A percentile compares a stretch with the other conserved stretches of the same genome.
These are phyloP conservation scores for Plotosus lineatus DNA, from an alignment of 2,113 vertebrate genomes.

Conservation along the genomic window DNA sequence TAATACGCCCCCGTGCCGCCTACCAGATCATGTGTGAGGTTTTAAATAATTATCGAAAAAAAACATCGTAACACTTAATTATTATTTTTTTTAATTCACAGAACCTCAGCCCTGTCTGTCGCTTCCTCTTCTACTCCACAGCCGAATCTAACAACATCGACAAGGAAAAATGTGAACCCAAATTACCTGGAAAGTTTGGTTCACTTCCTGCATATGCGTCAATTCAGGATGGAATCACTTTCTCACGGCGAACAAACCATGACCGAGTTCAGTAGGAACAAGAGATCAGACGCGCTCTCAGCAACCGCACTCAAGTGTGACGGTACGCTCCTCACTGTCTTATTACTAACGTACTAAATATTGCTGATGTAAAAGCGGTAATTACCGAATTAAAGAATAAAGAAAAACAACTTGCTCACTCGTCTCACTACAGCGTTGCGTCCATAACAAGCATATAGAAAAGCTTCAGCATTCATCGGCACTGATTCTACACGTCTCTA, in stretches of 20 bases:
- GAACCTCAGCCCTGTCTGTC: not conserved
- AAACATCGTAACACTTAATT: no score
- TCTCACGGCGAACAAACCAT: not conserved
- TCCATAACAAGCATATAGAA: not conserved
- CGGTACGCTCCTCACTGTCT: no score
- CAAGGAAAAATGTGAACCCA: not conserved
- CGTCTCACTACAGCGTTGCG: not conserved
- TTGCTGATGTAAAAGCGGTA: not conserved
- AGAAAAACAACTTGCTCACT: not conserved
- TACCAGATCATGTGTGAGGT: no score
- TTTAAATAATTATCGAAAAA: no score
- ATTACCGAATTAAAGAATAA: not conserved
- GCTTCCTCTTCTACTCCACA: not conserved
- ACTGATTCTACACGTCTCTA: not conserved
- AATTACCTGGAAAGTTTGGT: not conserved
- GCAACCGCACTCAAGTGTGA: not conserved
- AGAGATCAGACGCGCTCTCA: not conserved
- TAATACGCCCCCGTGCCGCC: no score
- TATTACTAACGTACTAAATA: not conserved
- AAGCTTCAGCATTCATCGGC: not conserved
- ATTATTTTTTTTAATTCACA: no score
- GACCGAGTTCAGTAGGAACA: not conserved
- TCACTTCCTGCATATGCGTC: not conserved
- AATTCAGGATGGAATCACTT: not conserved
- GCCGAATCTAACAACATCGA: not conserved